A percentile compares a stretch with the other conserved stretches of the same genome.
These are phyloP conservation scores for Cylas formicarius DNA, from an alignment of 1,140 invertebrate genomes.

Conservation along the genomic window DNA sequence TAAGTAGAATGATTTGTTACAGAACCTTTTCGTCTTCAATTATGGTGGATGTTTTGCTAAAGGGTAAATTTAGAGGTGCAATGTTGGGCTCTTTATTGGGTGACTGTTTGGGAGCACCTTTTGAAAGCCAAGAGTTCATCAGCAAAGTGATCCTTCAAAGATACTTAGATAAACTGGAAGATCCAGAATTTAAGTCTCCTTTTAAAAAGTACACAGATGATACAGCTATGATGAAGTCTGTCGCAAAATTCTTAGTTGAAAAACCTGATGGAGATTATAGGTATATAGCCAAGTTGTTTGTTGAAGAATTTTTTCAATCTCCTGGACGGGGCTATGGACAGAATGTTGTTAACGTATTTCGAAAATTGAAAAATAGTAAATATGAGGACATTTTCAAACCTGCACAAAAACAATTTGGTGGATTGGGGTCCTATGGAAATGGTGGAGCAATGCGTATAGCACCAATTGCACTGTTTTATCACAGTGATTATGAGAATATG, in stretches of 20 bases:
- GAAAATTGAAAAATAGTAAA: constrained; percentile 50
- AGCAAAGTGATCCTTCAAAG: constrained; percentile 49
- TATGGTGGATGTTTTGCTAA: too few species aligned
- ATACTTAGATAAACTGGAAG: constrained; percentile 54
- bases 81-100: constrained; percentile 62
- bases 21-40: too few species aligned
- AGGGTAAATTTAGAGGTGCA: constrained; percentile 60
- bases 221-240: constrained; percentile 64
- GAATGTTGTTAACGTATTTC: constrained; percentile 57
- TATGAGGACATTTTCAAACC: constrained; percentile 57
- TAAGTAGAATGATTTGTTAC: too few species aligned
- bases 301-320: constrained; percentile 56
- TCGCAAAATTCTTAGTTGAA: constrained; percentile 58
- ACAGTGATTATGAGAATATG: constrained; percentile 47
- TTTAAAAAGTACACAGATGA: constrained; percentile 66
- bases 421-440: constrained; percentile 69
- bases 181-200: constrained; percentile 50
- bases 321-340: constrained; percentile 61
- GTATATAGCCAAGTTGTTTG: constrained; percentile 59
- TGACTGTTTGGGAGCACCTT: constrained; percentile 65
- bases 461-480: constrained; percentile 61
- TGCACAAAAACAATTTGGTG: constrained; percentile 63
- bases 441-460: constrained; percentile 70
- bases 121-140: constrained; percentile 53
- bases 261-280: constrained; percentile 49